Evolutionary conservation across 2,113 vertebrate genomes (phyloP).

Genomic region (Grus americana): DNA sequence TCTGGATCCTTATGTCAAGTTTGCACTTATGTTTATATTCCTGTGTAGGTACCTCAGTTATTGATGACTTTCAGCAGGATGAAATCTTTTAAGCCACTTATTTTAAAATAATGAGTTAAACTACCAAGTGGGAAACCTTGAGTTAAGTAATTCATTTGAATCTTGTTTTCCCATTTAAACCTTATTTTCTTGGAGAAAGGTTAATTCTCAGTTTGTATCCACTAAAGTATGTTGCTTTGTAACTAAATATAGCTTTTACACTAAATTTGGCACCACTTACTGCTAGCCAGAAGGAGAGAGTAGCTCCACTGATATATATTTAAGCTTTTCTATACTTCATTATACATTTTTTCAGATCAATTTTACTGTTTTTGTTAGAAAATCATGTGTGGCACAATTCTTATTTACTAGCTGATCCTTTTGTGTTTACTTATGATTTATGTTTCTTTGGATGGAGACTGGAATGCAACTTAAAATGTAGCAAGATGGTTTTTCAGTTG

Average conservation of each 20-base stretch:
- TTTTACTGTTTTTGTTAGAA: conserved; percentile 35
- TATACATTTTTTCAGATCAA: conserved; percentile 21
- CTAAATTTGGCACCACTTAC: conserved; percentile 62
- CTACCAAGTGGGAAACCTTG: not conserved
- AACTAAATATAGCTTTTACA: conserved; percentile 65
- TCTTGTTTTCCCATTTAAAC: conserved; percentile 15
- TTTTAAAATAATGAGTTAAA: not conserved
- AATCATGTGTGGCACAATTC: conserved; percentile 1
- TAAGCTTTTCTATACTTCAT: conserved; percentile 51
- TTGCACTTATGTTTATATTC: not conserved
- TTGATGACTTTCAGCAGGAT: not conserved
- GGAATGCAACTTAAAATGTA: not conserved
- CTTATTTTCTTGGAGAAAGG: conserved; percentile 47
- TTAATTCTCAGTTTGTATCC: conserved; percentile 65
- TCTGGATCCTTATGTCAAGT: not conserved
- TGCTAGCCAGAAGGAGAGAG: conserved; percentile 63
- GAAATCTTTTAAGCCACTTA: not conserved
- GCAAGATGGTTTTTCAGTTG: not conserved
- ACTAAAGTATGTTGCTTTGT: conserved; percentile 58
- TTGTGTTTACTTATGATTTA: conserved; percentile 22
- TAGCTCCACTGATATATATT: conserved; percentile 33
- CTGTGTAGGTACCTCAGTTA: not conserved
- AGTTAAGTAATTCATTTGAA: conserved; percentile 39
- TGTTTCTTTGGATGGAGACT: conserved; percentile 6
- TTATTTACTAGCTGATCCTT: conserved; percentile 40